These are phyloP conservation scores for Papilio glaucus DNA, from an alignment of 1,140 invertebrate species.

Conservation along the genomic window DNA sequence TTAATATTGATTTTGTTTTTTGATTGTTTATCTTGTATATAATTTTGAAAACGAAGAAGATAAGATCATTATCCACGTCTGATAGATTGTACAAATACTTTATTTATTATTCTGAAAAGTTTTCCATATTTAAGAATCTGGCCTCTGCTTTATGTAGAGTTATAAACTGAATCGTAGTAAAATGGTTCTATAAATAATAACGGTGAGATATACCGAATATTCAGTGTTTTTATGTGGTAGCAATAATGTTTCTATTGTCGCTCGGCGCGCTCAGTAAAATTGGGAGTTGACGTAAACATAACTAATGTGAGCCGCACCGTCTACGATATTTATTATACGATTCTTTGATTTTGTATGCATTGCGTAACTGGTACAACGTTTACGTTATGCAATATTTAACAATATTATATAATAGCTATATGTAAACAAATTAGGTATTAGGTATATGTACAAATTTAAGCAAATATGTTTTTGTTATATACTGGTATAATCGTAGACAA, in stretches of 20 bases:
- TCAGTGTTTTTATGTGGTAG: constrained; percentile 12
- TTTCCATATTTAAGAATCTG: background rate
- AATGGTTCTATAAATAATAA: background rate
- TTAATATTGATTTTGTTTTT: no score
- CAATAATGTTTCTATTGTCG: constrained; percentile 19
- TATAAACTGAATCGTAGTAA: constrained; percentile 1
- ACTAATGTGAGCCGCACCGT: constrained; percentile 49
- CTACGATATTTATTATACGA: constrained; percentile 40
- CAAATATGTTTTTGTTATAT: no score
- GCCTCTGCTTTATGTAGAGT: background rate
- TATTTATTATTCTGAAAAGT: no score
- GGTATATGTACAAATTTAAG: no score
- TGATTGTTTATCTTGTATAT: no score
- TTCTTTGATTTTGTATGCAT: constrained; percentile 3
- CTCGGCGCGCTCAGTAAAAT: background rate
- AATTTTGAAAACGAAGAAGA: no score
- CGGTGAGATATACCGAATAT: background rate
- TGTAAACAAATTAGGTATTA: background rate
- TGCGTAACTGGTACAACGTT: background rate
- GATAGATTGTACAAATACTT: no score
- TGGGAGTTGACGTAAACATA: constrained; percentile 42
- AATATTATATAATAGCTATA: background rate
- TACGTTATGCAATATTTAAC: background rate
- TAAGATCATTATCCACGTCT: no score
- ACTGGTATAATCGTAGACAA: no score